Percentiles rank a stretch among this genome's conserved stretches.
Evolutionary conservation across 37 sponge, comb jelly and placozoan species (phyloP).

Genomic region (Agelas oroides): DNA sequence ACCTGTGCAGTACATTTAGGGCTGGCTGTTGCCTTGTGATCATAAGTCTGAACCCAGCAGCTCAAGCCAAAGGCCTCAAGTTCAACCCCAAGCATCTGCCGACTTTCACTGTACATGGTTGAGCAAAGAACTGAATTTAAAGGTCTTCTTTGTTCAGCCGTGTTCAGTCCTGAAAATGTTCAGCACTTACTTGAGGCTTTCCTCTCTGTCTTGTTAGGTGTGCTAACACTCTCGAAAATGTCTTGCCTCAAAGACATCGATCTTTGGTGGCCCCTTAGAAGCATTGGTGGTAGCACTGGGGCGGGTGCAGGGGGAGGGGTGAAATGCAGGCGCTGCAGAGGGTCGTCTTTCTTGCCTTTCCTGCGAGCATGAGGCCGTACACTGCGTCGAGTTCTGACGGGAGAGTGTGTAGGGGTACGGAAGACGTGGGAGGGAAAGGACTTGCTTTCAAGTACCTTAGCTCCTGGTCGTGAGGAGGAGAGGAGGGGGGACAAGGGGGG

Average conservation of each 20-base stretch:
- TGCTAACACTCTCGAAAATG: conserved; percentile 67
- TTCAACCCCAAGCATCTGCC: too few relatives aligned
- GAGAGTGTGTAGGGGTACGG: background rate
- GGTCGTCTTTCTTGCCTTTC: too few relatives aligned
- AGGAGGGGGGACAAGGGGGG: background rate
- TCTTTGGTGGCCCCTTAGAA: conserved; percentile 28
- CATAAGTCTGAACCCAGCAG: too few relatives aligned
- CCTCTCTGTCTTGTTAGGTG: background rate
- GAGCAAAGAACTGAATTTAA: too few relatives aligned
- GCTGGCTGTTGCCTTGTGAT: too few relatives aligned
- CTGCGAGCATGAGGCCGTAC: background rate
- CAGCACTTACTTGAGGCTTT: conserved; percentile 50
- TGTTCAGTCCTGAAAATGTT: too few relatives aligned
- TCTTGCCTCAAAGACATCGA: conserved; percentile 46
- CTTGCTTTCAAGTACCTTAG: background rate
- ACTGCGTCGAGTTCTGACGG: background rate
- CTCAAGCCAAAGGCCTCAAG: too few relatives aligned
- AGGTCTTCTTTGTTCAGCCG: too few relatives aligned
- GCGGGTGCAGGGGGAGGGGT: conserved; percentile 14
- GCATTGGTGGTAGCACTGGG: background rate
- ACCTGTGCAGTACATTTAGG: too few relatives aligned
- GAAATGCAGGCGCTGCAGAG: background rate
- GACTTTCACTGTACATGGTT: too few relatives aligned
- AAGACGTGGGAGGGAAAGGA: background rate
- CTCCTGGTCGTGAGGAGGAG: background rate